Percentiles rank a stretch among this genome's conserved stretches.
phyloP scores from a whole-genome alignment of 2,797 vertebrate species.

The Xenopus petersii region DNA sequence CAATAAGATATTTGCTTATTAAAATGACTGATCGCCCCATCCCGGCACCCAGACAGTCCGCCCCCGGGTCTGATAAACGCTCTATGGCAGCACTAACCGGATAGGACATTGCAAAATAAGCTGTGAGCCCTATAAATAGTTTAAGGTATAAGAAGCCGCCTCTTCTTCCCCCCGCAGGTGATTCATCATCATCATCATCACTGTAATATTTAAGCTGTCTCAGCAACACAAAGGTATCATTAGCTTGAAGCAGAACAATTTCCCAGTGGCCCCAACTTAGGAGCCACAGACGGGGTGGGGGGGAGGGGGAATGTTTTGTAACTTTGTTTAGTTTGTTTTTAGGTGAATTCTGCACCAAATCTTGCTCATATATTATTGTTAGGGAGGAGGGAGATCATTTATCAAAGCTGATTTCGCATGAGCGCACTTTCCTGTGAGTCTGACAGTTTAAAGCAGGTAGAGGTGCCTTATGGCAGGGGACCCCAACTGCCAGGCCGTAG shows the following conservation, averaged over 20 bases:
- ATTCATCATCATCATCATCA: constrained; percentile 27
- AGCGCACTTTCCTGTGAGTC: no score
- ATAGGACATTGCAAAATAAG: constrained; percentile 27
- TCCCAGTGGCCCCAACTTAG: constrained; percentile 19
- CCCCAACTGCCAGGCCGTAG: no score
- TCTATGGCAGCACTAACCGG: constrained; percentile 10
- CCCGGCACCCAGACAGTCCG: neutral
- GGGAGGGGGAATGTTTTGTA: neutral
- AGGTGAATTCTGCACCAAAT: neutral
- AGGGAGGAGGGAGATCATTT: constrained; percentile 3
- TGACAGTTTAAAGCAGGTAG: no score
- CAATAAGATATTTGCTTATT: neutral
- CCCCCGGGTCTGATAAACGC: neutral
- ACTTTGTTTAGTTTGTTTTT: constrained; percentile 30
- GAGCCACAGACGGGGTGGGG: constrained; percentile 5
- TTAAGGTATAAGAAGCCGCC: constrained; percentile 34
- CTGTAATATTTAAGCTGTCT: constrained; percentile 44
- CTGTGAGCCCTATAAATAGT: constrained; percentile 37
- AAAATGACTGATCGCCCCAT: constrained; percentile 1
- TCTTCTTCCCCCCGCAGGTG: constrained; percentile 20
- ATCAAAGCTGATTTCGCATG: neutral
- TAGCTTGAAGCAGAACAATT: constrained; percentile 25
- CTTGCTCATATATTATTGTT: constrained; percentile 23
- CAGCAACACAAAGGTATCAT: constrained; percentile 36
- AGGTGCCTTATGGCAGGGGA: no score